These are phyloP conservation scores for Mya arenaria DNA, from an alignment of 1,140 invertebrate species.

Conservation along the genomic window DNA sequence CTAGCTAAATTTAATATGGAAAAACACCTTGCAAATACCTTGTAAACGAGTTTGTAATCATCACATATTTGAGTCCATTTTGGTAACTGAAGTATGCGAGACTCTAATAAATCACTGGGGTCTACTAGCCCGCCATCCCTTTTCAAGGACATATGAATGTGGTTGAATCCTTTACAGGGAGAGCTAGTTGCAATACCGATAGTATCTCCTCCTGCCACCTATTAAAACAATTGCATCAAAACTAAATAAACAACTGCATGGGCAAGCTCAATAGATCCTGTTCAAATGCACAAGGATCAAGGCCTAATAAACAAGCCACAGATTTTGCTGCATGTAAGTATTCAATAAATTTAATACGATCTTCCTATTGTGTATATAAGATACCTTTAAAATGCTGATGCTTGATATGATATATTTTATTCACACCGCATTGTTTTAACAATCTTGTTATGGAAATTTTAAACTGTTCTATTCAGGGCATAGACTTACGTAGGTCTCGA, in stretches of 20 bases:
- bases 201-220: constrained; percentile 65
- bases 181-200: constrained; percentile 59
- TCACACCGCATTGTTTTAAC: too few relatives aligned
- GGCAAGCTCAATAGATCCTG: neutral
- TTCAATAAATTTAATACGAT: too few relatives aligned
- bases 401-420: too few relatives aligned
- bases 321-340: too few relatives aligned
- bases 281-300: neutral
- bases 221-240: neutral
- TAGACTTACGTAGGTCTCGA: neutral
- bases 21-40: constrained; percentile 48
- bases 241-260: neutral
- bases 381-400: too few relatives aligned
- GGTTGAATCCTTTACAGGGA: constrained; percentile 56
- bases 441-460: neutral
- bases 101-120: constrained; percentile 59
- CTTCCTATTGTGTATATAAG: too few relatives aligned
- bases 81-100: constrained; percentile 45
- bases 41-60: constrained; percentile 67
- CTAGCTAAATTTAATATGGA: too few relatives aligned
- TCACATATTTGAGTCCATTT: constrained; percentile 67
- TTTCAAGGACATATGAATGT: constrained; percentile 67
- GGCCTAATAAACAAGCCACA: too few relatives aligned
- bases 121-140: constrained; percentile 54
- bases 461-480: neutral